Evolutionary conservation across 2,797 vertebrate species (phyloP).

Genomic region (Macropus fuliginosus): DNA sequence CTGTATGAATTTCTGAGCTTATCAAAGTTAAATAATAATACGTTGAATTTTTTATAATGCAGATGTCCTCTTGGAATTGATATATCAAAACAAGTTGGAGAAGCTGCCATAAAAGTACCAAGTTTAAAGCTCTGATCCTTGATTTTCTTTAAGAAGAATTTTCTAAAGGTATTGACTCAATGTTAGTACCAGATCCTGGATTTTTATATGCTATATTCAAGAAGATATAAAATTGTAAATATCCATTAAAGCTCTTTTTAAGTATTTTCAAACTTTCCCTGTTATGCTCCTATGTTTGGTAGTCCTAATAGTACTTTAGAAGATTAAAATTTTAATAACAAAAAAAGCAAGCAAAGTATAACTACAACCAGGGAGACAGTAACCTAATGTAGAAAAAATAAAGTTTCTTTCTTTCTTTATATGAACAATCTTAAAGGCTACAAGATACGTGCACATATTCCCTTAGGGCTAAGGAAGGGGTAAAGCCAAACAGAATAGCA

Average conservation of each 20-base stretch:
- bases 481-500: neutral
- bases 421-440: neutral
- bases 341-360: conserved; percentile 36
- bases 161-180: conserved; percentile 54
- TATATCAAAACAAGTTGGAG: conserved; percentile 91
- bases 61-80: conserved; percentile 94
- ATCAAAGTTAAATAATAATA: neutral
- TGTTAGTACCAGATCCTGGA: conserved; percentile 41
- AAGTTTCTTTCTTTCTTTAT: neutral
- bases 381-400: neutral
- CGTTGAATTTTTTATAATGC: conserved; percentile 63
- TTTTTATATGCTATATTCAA: conserved; percentile 48
- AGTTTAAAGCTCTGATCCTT: conserved; percentile 75
- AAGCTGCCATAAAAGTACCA: conserved; percentile 90
- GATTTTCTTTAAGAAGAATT: conserved; percentile 54
- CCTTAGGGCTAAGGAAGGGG: neutral
- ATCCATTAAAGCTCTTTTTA: conserved; percentile 44
- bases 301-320: neutral
- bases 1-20: neutral
- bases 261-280: neutral
- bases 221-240: conserved; percentile 15
- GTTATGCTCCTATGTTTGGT: conserved; percentile 29
- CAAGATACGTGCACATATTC: neutral
- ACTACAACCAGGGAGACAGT: neutral
- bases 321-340: neutral